Evolutionary conservation across 35 echinoderm and acorn worm genomes (phyloP), one percentile per base, ranked within the genome.

Genomic region (Ophioderma brevispina): DNA sequence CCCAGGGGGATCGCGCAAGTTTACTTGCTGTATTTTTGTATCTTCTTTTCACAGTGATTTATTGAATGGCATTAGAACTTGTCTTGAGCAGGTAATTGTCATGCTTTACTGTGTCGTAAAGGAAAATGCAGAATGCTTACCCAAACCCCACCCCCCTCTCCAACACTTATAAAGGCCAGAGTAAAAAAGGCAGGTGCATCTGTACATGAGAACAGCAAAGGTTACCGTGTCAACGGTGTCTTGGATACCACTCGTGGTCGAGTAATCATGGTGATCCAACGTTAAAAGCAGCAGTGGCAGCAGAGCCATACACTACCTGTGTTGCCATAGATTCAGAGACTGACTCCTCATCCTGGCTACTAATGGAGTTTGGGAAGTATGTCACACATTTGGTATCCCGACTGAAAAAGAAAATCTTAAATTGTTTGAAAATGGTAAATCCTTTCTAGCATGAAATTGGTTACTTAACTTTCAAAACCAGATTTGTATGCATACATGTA

Each of bases 261-360:
- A 33, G 97, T 93, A 99, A 99, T 85, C 94, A 99, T 88, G 97
- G 97, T 76, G 97, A 99, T 76, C 97, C 92, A 4, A 31, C 86
- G 14, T 83, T 99, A 32, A 99, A 99, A 76, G 88, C 85, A 17
- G 97, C 97, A 32, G 94, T 99, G 35, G 79, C 91, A 25, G 77
- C 82, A 42, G 97, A 99, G 39, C 97, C 97, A 32, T 93, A 95
- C 80, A 95, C 97, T 1, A 80, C 88, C 32, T 91, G 94, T 37
- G 87, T 95, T 28, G 92, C 82, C 8, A 90, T 99, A 31, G 91
- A 99, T 56, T 91, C 90, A 46, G 92, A 95, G 85, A 91, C 97
- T 38, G 90, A 99, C 80, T 99, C 70, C 81, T 99, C 36, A 93
- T 99, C 64, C 40, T 99, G 77, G 97, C 97, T 14, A 91, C 90